These are phyloP conservation scores for Diprion similis DNA, from an alignment of 1,140 invertebrate genomes.

Conservation along the genomic window DNA sequence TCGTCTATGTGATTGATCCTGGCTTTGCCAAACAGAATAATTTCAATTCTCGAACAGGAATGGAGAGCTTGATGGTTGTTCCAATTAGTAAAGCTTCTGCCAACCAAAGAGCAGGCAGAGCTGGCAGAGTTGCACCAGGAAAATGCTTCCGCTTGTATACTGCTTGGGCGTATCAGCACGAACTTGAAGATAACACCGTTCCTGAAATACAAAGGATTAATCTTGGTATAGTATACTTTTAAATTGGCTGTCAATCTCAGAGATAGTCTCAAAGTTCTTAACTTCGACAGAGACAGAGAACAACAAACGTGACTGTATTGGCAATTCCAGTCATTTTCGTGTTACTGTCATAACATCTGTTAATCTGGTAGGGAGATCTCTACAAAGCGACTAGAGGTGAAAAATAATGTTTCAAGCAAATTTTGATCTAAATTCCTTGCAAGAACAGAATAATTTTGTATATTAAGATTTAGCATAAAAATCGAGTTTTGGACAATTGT, in stretches of 20 bases:
- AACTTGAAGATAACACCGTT: constrained; percentile 96
- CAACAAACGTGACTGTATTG: too few species aligned
- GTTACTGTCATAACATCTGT: too few species aligned
- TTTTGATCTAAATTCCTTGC: neutral
- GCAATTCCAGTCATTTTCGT: too few species aligned
- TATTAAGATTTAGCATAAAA: neutral
- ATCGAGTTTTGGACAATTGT: neutral
- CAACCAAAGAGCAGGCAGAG: constrained; percentile 92
- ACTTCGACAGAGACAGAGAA: too few species aligned
- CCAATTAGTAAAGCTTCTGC: constrained; percentile 98
- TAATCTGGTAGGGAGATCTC: too few species aligned
- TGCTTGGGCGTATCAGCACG: constrained; percentile 96
- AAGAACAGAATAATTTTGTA: constrained; percentile 5
- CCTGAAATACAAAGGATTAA: constrained; percentile 99
- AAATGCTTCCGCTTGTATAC: constrained; percentile 99
- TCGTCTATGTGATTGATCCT: constrained; percentile 99
- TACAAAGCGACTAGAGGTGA: too few species aligned
- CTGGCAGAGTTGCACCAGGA: constrained; percentile 91
- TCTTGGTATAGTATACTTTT: constrained; percentile 63
- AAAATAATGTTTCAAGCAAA: too few species aligned
- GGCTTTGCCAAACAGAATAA: constrained; percentile 99
- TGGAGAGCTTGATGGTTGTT: constrained; percentile 97
- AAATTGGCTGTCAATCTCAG: neutral
- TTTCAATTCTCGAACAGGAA: constrained; percentile 97
- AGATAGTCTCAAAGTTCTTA: too few species aligned